phyloP scores from a whole-genome alignment of 2,888 invertebrate genomes.

The Adineta ricciae region DNA sequence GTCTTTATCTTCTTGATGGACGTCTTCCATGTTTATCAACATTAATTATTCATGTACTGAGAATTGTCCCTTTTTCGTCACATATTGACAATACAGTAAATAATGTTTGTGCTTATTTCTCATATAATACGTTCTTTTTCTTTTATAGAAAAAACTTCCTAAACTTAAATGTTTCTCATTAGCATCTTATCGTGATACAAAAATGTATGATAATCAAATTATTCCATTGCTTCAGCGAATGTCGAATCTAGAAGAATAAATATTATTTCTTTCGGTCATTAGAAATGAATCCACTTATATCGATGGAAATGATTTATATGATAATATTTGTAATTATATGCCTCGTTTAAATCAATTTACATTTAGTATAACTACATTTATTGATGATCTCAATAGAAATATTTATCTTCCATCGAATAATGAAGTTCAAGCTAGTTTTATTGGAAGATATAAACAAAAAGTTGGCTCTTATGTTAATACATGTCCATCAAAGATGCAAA shows the following conservation, averaged over 20 bases:
- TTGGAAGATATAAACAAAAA: neutral
- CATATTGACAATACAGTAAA: neutral
- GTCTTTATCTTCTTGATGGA: neutral
- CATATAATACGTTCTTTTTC: neutral
- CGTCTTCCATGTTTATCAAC: neutral
- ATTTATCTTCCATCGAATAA: neutral
- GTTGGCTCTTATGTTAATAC: neutral
- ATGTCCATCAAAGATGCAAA: neutral
- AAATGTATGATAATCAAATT: neutral
- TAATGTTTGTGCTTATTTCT: no score
- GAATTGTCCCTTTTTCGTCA: no score
- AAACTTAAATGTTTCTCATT: neutral
- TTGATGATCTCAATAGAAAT: neutral
- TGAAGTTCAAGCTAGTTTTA: neutral
- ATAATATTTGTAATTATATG: neutral
- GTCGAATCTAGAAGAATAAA: neutral
- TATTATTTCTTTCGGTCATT: neutral
- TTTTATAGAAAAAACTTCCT: neutral
- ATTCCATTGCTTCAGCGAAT: neutral
- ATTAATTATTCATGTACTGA: neutral
- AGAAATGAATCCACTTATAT: neutral
- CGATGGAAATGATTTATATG: neutral
- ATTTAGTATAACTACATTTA: neutral
- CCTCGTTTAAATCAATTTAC: neutral
- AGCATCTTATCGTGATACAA: neutral